These are phyloP conservation scores for Heliothis virescens DNA, from an alignment of 1,140 invertebrate genomes.

Conservation along the genomic window DNA sequence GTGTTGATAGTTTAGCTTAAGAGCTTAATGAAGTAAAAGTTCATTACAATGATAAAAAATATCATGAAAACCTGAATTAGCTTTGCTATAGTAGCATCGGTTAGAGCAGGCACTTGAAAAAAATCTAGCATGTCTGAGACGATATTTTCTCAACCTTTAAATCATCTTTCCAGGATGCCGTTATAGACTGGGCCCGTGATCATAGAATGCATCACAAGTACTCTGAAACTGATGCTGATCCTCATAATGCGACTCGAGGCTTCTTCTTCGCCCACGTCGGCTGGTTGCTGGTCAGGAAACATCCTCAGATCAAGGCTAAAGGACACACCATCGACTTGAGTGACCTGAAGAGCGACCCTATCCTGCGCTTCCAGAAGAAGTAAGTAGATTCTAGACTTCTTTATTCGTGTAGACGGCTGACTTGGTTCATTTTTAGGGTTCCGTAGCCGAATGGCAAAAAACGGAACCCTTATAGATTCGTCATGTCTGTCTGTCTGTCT, in stretches of 20 bases:
- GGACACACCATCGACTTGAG: conserved; percentile 90
- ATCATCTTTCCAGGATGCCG: conserved; percentile 68
- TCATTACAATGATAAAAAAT: neutral
- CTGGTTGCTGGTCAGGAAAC: conserved; percentile 92
- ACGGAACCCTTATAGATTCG: too few relatives aligned
- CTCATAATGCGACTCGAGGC: conserved; percentile 93
- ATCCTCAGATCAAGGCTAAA: conserved; percentile 91
- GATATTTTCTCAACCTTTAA: neutral
- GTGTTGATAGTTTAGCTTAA: too few relatives aligned
- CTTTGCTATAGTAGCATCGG: too few relatives aligned
- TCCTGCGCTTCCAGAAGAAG: conserved; percentile 91
- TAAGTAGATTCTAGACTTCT: conserved; percentile 60
- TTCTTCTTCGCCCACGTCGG: conserved; percentile 95
- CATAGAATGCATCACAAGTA: conserved; percentile 94
- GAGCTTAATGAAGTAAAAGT: too few relatives aligned
- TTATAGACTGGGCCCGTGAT: conserved; percentile 88
- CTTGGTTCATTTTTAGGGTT: too few relatives aligned
- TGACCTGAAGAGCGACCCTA: conserved; percentile 91
- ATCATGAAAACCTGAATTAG: too few relatives aligned
- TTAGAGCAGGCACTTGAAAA: neutral
- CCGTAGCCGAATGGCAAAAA: too few relatives aligned
- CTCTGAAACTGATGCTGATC: conserved; percentile 93
- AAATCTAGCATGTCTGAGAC: neutral
- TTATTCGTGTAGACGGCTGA: too few relatives aligned
- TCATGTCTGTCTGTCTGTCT: too few relatives aligned